phyloP scores from a whole-genome alignment of 2,113 vertebrate species.

The Caloenas nicobarica region DNA sequence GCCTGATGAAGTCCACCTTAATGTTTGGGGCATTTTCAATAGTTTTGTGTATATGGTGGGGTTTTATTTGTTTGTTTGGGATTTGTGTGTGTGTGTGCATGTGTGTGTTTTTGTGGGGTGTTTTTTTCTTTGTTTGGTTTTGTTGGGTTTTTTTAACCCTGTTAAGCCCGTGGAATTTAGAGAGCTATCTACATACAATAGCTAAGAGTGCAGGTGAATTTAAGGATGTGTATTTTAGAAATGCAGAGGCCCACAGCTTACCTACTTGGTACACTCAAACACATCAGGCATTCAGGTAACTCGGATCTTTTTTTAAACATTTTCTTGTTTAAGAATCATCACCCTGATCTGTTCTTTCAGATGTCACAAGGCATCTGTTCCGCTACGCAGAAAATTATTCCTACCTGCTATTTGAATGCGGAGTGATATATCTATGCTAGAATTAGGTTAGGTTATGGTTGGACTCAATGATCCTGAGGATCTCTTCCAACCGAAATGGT shows the following conservation, averaged over 20 bases:
- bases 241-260: background rate
- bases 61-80: too few relatives aligned
- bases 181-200: background rate
- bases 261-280: background rate
- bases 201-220: background rate
- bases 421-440: background rate
- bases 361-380: background rate
- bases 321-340: too few relatives aligned
- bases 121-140: background rate
- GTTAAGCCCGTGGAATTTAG: background rate
- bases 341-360: background rate
- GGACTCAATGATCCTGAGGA: too few relatives aligned
- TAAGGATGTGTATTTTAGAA: background rate
- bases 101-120: too few relatives aligned
- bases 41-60: too few relatives aligned
- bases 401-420: background rate
- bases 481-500: too few relatives aligned
- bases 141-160: background rate
- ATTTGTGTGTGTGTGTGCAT: too few relatives aligned
- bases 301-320: background rate
- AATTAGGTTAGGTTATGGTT: too few relatives aligned
- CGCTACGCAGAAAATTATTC: background rate
- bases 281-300: background rate
- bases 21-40: background rate
- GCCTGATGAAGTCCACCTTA: background rate